A percentile compares a stretch with the other conserved stretches of the same genome.
These are phyloP conservation scores for Ophonus ardosiacus DNA, from an alignment of 2,888 invertebrate species.

Conservation along the genomic window DNA sequence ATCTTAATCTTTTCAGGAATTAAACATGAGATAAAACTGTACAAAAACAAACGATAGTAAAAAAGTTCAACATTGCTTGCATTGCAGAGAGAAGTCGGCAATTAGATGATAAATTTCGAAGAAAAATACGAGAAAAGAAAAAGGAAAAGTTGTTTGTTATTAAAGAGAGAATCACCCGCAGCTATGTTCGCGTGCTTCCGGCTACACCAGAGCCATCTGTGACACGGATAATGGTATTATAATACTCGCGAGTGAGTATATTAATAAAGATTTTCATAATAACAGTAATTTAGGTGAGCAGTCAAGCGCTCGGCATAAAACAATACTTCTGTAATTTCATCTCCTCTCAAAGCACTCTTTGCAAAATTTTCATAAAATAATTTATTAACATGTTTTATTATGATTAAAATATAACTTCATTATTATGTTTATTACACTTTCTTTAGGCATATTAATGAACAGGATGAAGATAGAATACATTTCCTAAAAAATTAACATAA, in stretches of 20 bases:
- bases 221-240: slow-evolving; percentile 56
- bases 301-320: neutral
- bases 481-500: no score
- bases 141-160: neutral
- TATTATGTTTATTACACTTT: no score
- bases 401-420: no score
- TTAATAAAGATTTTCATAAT: slow-evolving; percentile 55
- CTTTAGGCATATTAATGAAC: no score
- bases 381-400: neutral
- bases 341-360: neutral
- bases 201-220: neutral
- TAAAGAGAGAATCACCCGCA: neutral
- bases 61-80: slow-evolving; percentile 4
- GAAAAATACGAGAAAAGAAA: neutral
- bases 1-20: slow-evolving; percentile 18
- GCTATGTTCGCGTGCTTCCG: slow-evolving; percentile 13
- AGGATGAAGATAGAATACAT: no score
- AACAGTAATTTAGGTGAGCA: slow-evolving; percentile 26
- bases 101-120: slow-evolving; percentile 28
- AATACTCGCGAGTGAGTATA: slow-evolving; percentile 56
- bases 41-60: slow-evolving; percentile 23
- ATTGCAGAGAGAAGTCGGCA: neutral
- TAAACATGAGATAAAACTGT: slow-evolving; percentile 4
- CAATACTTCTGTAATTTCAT: neutral
- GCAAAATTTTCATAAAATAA: neutral